Evolutionary conservation across 2,113 vertebrate species (phyloP), one percentile per base, ranked within the genome.

Genomic region (Rhinoptilus africanus): DNA sequence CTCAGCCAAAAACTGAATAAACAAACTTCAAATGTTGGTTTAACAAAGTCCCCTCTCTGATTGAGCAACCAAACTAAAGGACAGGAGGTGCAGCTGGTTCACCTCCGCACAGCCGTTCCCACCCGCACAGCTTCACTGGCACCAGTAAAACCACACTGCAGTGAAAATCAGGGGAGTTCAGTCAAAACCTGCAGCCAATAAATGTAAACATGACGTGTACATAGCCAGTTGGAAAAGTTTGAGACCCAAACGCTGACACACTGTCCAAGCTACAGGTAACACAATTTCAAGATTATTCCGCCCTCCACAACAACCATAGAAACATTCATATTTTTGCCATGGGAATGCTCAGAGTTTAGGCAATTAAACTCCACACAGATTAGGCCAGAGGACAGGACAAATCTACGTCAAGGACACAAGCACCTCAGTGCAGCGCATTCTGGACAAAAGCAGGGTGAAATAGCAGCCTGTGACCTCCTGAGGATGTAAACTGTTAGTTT

Each of bases 71-170:
- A 81, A 45, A 16, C 51, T 64, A 4, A 71, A 72, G 37, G 39
- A 67, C 23, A n/a, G 20, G 26, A 56, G 48, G 37, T 8, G n/a
- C 3, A 15, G 17, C n/a, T 74, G 60, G 24, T 26, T 35, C 37
- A 56, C 7, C 27, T 50, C 66, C 1, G 0, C 0, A 0, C 23
- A 76, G 64, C 43, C 7, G 0, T 6, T 60, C 23, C 5, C 34
- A 60, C 0, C 0, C 4, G 1, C n/a, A 28, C 2, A 34, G 34
- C 50, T 72, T 12, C 45, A 4, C 26, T 79, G 69, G 4, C 53
- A 73, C 43, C 54, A 47, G 6, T 12, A 62, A 72, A 59, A 64
- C 26, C 45, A 30, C 23, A 8, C 5, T 6, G 22, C 14, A 28
- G 39, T 4, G 56, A 45, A 54, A 56, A 69, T 15, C 76, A 47